Base-by-base conservation (phyloP, 2,797 vertebrate genomes). In the Aeoliscus strigatus region DNA sequence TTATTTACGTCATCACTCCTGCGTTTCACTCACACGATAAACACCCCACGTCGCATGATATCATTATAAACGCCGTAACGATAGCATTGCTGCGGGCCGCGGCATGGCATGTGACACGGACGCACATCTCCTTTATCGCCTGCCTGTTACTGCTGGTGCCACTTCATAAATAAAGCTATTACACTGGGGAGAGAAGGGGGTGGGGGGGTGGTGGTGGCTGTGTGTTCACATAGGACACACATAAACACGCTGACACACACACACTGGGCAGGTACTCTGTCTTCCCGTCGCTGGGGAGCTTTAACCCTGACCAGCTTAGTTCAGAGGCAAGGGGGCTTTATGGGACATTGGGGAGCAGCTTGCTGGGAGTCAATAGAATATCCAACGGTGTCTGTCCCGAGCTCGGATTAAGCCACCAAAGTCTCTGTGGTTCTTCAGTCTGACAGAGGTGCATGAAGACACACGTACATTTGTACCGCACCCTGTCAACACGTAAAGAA, bases 121-220 rank as follows among this genome's bases (percentile, higher is more conserved):
- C 25, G 44, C 39, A 15, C 65, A 48, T 40, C 52, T 48, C 70
- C 58, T 75, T 75, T 73, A 85, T 75, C 69, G 35, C 39, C 65
- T 63, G 66, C 71, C 65, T 75, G 66, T 75, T 77, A 71, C 52
- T 34, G 71, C 71, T 29, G 31, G 26, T 68, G 70, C 66, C 62
- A 75, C 78, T 75, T 77, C 79, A 82, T 82, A 82, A 83, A 85
- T 80, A 83, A 82, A 74, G 73, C 65, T 62, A 61, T 77, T 78
- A 70, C 73, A 55, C 44, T 15, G 14, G 45, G 49, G 42, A 39
- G 44, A 47, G 55, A 37, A 0, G 10, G 53, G 27, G 35, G 13
- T 10, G 3, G 9, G 5, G 6, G n/a, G 8, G 6, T 10, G 3
- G 9, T 3, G 6, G n/a, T 5, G 6, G 25, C 38, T 53, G 44